Evolutionary conservation across 2,797 vertebrate species (phyloP), one percentile per base, ranked within the genome.

Genomic region (Phyllotis vaccarum): DNA sequence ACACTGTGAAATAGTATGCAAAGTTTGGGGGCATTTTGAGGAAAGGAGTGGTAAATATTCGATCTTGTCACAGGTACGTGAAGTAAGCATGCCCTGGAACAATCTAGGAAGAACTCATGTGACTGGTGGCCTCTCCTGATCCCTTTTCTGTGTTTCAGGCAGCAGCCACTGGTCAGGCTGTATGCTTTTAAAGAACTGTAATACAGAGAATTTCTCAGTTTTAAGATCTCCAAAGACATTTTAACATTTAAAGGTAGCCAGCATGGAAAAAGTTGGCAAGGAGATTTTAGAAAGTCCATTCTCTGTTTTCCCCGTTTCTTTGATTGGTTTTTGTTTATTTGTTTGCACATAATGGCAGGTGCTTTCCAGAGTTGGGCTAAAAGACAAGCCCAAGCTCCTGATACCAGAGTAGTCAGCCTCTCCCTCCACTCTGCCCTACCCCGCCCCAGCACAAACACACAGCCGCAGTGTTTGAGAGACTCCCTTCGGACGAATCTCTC

Each of bases 141-240:
- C 31, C 31, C 40, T n/a, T 93, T 86, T 86, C 34, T 82, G 27
- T 46, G 4, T 46, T 37, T 85, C 62, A 72, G 49, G 64, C 9
- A 79, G 12, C n/a, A 85, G n/a, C 22, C 37, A 56, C 13, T 72
- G n/a, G 34, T 54, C 68, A 43, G 40, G 54, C 62, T 52, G 46
- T 16, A 31, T 24, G 37, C 79, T 93, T 91, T 93, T 37, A 83
- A 76, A 37, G 43, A 31, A 72, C 40, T 87, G 37, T 27, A 66
- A 90, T 83, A 76, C 94, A 88, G 86, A 90, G 43, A 83, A 52
- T 68, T 46, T 81, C 1, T 87, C 86, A 78, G 29, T 76, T 31
- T 17, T 83, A 19, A 16, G 52, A n/a, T 93, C 49, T 34, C 72
- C 2, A 81, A 78, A 90, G 31, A 68, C 21, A 27, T 70, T 91